These are phyloP conservation scores for Ascidia mentula DNA, from an alignment of 23 tunicate species.

Conservation along the genomic window DNA sequence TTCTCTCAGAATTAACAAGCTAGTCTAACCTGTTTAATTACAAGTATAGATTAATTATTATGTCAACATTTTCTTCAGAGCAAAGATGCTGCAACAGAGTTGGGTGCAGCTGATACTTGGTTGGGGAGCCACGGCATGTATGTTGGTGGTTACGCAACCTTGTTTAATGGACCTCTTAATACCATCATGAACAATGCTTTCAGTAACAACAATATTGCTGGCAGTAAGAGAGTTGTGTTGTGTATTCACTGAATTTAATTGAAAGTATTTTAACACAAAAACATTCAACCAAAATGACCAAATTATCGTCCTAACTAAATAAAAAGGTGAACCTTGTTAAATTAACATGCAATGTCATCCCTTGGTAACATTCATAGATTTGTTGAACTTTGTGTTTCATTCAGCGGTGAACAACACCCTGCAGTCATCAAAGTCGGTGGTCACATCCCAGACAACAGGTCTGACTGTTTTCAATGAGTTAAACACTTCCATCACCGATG, in stretches of 20 bases:
- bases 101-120: background rate
- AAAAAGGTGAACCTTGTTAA: background rate
- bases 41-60: too few relatives aligned
- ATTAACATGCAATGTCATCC: background rate
- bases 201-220: background rate
- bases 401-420: background rate
- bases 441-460: background rate
- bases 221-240: too few relatives aligned
- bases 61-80: too few relatives aligned
- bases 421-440: background rate
- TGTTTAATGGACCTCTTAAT: background rate
- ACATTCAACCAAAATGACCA: too few relatives aligned
- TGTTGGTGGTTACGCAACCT: background rate
- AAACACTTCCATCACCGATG: background rate
- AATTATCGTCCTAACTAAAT: background rate
- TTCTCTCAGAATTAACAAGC: too few relatives aligned
- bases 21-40: too few relatives aligned
- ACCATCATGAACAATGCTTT: background rate
- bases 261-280: too few relatives aligned
- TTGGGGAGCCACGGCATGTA: background rate
- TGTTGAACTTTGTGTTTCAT: background rate
- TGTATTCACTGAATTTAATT: too few relatives aligned
- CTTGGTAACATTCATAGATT: background rate
- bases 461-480: background rate
- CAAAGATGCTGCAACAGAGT: background rate